Base-by-base conservation (phyloP, 2,113 vertebrate species). In the Athene cunicularia region DNA sequence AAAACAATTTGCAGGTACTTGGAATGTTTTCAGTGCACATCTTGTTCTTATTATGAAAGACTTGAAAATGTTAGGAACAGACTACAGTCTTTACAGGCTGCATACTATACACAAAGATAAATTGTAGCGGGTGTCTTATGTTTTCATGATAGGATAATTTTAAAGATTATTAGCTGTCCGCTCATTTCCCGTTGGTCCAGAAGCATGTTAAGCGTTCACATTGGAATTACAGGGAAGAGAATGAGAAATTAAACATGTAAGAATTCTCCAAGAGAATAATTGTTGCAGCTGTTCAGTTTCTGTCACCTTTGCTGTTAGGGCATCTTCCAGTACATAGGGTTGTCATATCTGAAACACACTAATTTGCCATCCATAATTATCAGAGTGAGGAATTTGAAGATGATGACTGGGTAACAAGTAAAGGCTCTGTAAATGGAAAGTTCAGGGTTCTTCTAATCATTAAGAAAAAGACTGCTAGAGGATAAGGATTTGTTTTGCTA, bases 11-110 rank as follows among this genome's bases (percentile, higher is more conserved):
- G 79, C 96, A 96, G 95, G 67, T 86, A 85, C 81, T 97, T 97
- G 97, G 95, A 97, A 97, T 76, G 70, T 95, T 97, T 97, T 98
- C 94, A 95, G 60, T 82, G 76, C 73, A 95, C 95, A 95, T 97
- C 93, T 97, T 98, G 93, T 97, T 98, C 93, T 98, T 97, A 86
- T 96, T 98, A 85, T 90, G 97, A 93, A 87, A 97, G 90, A 72
- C 66, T 88, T 97, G 94, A 96, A 97, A 97, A 96, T 41, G 58
- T 95, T 95, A 94, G 85, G 80, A 96, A 85, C 70, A 74, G 73
- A 89, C 91, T 95, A 93, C 94, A 95, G 88, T 97, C 93, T 97
- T 97, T 94, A 95, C 94, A 95, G 95, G 80, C 64, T 80, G 62
- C 56, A 55, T 96, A 87, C 81, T 95, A 47, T 96, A 95, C 63